These are phyloP conservation scores for Erebia aethiops DNA, from an alignment of 2,888 invertebrate genomes.

Conservation along the genomic window DNA sequence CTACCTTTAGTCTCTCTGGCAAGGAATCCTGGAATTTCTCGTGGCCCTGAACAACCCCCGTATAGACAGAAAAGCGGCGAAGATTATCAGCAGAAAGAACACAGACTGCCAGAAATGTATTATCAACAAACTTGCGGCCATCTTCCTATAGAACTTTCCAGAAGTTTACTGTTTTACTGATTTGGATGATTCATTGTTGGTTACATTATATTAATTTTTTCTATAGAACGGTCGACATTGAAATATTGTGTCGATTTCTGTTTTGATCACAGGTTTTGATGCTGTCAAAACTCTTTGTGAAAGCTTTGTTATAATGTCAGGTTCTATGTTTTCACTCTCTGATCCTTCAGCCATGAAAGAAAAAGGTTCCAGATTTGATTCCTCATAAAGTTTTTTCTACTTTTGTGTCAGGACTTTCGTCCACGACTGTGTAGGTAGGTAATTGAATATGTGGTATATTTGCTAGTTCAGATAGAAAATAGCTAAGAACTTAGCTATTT, in stretches of 20 bases:
- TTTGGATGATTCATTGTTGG: conserved; percentile 9
- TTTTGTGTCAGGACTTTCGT: no score
- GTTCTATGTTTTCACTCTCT: background rate
- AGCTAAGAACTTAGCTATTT: no score
- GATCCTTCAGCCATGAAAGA: no score
- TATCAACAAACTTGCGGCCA: conserved; percentile 42
- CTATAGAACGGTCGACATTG: background rate
- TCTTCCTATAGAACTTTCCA: conserved; percentile 31
- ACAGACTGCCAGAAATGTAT: conserved; percentile 55
- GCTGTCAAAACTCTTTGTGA: conserved; percentile 24
- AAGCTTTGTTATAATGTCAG: background rate
- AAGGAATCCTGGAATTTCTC: conserved; percentile 40
- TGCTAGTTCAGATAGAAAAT: no score
- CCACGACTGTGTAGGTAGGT: no score
- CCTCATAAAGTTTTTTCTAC: no score
- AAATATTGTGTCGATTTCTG: background rate
- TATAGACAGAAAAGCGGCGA: conserved; percentile 53
- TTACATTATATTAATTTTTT: background rate
- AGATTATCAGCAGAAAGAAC: conserved; percentile 55
- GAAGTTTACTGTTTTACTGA: conserved; percentile 6
- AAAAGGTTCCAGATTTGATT: no score
- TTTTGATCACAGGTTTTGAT: conserved; percentile 10
- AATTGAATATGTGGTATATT: no score
- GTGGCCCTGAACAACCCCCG: conserved; percentile 49
- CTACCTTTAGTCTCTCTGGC: conserved; percentile 17